These are phyloP conservation scores for Phasia obesa DNA, from an alignment of 2,888 invertebrate genomes.

Conservation along the genomic window DNA sequence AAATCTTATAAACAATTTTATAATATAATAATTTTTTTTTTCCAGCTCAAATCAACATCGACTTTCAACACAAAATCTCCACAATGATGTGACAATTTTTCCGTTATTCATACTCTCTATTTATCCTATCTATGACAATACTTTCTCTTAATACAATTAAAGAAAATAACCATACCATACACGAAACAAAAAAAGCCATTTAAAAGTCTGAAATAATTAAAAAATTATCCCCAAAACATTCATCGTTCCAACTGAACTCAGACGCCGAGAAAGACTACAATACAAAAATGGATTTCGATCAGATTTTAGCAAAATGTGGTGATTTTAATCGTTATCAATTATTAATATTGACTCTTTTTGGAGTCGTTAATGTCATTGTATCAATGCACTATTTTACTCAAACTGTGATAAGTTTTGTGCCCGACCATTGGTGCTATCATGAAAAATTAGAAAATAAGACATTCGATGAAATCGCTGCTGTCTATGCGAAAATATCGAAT, in stretches of 20 bases:
- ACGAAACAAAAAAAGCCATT: neutral
- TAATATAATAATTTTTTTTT: neutral
- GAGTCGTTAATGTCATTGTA: conserved; percentile 84
- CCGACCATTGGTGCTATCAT: conserved; percentile 83
- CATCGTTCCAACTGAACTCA: no score
- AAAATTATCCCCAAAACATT: neutral
- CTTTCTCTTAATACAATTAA: conserved; percentile 10
- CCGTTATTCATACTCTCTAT: neutral
- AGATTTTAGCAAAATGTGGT: conserved; percentile 84
- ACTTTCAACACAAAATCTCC: neutral
- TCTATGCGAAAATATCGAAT: conserved; percentile 79
- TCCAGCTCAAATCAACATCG: conserved; percentile 3
- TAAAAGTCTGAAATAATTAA: neutral
- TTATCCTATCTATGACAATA: conserved; percentile 30
- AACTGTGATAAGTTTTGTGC: conserved; percentile 85
- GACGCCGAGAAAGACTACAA: no score
- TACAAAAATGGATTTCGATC: conserved; percentile 83
- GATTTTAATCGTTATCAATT: conserved; percentile 84
- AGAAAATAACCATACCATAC: neutral
- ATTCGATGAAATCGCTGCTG: conserved; percentile 80
- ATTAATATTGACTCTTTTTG: conserved; percentile 84
- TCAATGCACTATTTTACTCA: conserved; percentile 86
- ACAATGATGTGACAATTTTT: conserved; percentile 29
- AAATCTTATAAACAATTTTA: neutral
- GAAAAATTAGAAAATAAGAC: conserved; percentile 80